Conservation (phyloP, 2,888 invertebrate genomes). For the Drosophila nr. fundita region DNA sequence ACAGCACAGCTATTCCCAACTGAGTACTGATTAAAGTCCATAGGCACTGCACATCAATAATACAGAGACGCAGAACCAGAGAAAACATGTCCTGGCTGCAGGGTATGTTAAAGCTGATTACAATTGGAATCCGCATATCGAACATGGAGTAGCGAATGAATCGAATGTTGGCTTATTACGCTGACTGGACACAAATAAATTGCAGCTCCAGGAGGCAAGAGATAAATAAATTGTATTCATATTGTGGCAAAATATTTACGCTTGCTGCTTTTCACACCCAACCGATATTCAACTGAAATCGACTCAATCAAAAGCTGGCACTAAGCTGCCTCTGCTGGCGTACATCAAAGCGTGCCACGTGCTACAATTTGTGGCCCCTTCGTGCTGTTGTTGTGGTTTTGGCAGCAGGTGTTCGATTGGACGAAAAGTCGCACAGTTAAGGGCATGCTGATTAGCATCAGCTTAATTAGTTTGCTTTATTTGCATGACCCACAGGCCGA, state of each 20-base stretch:
- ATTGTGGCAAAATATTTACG: slow-evolving; percentile 5
- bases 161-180: slow-evolving; percentile 4
- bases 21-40: background rate
- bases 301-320: slow-evolving; percentile 13
- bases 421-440: slow-evolving; percentile 40
- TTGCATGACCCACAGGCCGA: slow-evolving; percentile 52
- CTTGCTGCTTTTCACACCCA: slow-evolving; percentile 2
- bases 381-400: slow-evolving; percentile 17
- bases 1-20: background rate
- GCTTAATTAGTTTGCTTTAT: slow-evolving; percentile 70
- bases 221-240: slow-evolving; percentile 7
- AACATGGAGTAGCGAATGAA: background rate
- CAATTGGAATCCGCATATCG: background rate
- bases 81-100: background rate
- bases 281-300: background rate
- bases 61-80: too few relatives aligned
- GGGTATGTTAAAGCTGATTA: slow-evolving; percentile 17
- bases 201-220: background rate
- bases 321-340: slow-evolving; percentile 19
- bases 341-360: slow-evolving; percentile 38
- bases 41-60: too few relatives aligned
- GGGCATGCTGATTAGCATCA: slow-evolving; percentile 64
- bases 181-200: slow-evolving; percentile 3
- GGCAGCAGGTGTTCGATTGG: slow-evolving; percentile 58
- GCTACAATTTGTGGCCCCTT: slow-evolving; percentile 27